Evolutionary conservation across 2,888 invertebrate species (phyloP).

Genomic region (Rhaphigaster nebulosa): DNA sequence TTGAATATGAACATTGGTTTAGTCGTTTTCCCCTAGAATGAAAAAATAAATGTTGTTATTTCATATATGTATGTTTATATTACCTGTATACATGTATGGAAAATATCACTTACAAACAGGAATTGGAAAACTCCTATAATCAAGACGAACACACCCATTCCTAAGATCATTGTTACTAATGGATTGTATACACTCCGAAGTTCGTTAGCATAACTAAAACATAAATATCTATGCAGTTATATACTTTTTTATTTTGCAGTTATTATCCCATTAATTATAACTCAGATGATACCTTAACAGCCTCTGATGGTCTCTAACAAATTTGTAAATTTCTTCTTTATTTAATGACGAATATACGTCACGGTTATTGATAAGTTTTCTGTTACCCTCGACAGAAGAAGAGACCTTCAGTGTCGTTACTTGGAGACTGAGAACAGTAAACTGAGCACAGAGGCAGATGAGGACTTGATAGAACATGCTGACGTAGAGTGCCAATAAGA

Average conservation of each 20-base stretch:
- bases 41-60: background rate
- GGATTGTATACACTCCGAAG: constrained; percentile 23
- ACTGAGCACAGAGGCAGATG: constrained; percentile 4
- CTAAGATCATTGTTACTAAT: background rate
- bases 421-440: background rate
- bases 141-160: constrained; percentile 24
- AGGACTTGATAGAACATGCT: background rate
- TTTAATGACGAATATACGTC: background rate
- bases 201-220: background rate
- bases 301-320: background rate
- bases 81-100: background rate
- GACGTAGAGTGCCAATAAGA: background rate
- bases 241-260: background rate
- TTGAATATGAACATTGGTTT: constrained; percentile 1
- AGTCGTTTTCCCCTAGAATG: background rate
- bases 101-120: background rate
- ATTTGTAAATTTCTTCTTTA: background rate
- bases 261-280: background rate
- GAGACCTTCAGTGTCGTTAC: background rate
- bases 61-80: background rate
- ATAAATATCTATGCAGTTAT: background rate
- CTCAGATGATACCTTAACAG: background rate
- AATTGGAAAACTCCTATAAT: background rate
- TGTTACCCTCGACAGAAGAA: background rate
- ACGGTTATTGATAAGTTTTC: background rate